Conservation (phyloP, 2,113 vertebrate genomes). For the Caretta caretta region DNA sequence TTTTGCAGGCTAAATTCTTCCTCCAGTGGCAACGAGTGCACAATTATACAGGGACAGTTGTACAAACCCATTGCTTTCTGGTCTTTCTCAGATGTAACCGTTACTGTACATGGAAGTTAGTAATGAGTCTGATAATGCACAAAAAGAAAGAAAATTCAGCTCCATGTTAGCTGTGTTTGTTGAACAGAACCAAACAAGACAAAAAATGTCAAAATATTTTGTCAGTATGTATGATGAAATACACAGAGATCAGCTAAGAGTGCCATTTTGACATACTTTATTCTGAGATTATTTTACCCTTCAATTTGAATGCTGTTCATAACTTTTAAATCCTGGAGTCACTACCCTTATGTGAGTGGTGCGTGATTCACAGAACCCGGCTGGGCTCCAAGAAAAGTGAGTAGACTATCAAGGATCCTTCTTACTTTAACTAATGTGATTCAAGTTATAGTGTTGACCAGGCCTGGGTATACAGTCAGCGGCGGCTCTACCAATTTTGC, state of each 20-base stretch:
- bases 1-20: background rate
- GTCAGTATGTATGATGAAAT: background rate
- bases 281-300: background rate
- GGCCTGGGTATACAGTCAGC: background rate
- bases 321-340: background rate
- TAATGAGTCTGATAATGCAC: background rate
- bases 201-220: background rate
- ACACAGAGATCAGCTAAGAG: background rate
- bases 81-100: background rate
- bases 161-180: background rate
- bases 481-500: no score
- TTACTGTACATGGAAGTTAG: background rate
- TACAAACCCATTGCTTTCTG: background rate
- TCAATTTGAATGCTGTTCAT: background rate
- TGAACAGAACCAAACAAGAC: accelerated
- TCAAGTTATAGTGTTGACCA: background rate
- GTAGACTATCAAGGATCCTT: accelerated
- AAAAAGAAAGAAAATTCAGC: background rate
- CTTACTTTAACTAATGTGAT: accelerated
- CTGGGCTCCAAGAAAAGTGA: background rate
- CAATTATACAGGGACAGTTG: background rate
- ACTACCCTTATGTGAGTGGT: background rate
- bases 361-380: background rate
- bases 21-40: background rate
- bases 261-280: background rate